Evolutionary conservation across 2,113 vertebrate genomes (phyloP).

Genomic region (Theristicus caerulescens): DNA sequence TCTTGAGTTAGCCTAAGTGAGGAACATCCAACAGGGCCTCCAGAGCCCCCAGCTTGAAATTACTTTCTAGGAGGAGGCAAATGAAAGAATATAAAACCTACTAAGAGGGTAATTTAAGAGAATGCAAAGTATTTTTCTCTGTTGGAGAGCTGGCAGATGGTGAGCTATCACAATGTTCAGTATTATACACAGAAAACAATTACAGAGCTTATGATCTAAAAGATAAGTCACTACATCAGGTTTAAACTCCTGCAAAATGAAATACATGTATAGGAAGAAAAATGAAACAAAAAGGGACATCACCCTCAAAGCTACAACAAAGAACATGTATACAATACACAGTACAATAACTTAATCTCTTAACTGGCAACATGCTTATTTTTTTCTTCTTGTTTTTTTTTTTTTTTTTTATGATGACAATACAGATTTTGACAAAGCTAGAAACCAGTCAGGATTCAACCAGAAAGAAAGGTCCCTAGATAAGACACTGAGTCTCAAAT

Average conservation of each 20-base stretch:
- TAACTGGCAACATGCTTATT: background rate
- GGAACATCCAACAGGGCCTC: background rate
- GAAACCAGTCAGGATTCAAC: background rate
- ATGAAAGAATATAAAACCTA: background rate
- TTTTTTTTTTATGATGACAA: background rate
- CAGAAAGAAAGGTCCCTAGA: background rate
- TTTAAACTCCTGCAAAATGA: background rate
- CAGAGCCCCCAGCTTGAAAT: background rate
- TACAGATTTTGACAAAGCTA: background rate
- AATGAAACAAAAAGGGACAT: background rate
- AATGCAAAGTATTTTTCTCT: background rate
- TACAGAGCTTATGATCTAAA: background rate
- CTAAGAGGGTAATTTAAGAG: background rate
- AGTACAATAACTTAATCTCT: background rate
- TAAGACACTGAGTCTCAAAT: background rate
- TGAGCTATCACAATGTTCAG: background rate
- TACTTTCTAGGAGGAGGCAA: background rate
- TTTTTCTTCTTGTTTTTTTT: background rate
- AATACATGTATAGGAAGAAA: background rate
- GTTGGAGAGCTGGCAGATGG: background rate
- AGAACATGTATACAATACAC: background rate
- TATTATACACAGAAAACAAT: slow-evolving; percentile 29
- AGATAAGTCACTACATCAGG: background rate
- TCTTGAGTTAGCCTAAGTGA: background rate
- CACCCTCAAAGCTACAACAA: background rate